Base-by-base conservation (phyloP, 2,797 vertebrate species). In the Leptoclinus maculatus region DNA sequence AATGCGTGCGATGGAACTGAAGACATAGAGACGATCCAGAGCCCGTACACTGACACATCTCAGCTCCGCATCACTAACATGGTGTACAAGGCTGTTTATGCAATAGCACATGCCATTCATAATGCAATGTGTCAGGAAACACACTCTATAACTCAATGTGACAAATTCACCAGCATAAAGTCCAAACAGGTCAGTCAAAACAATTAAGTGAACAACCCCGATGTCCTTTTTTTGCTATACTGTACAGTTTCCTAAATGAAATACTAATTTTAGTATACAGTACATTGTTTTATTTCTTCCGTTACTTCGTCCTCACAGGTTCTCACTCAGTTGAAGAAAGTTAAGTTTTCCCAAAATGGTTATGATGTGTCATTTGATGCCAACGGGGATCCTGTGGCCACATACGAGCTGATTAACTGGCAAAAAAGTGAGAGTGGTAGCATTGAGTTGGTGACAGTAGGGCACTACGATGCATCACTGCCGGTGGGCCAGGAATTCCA, bases 341-440 rank as follows among this genome's bases (percentile, higher is more conserved):
- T 94, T 0, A 87, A 87, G 60, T 94, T 95, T 77, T 82, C 91
- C 5, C 83, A 68, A 23, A 93, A 90, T 70, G 91, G 93, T 27
- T 91, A 93, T 59, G 72, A 83, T 43, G 92, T 95, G 49, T 93
- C 91, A 21, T 95, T 95, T 82, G 93, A 95, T 84, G 75, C 76
- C 23, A 94, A 93, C 0, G 94, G 95, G 0, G 94, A 95, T 67
- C 92, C 95, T 38, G 84, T 93, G 64, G 93, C 92, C 70, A 82
- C 39, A 3, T 96, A 96, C 58, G 94, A 95, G 58, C 63, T 95
- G 27, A 88, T 96, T 27, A 96, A 95, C 87, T 96, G 94, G 95
- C 93, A 95, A 65, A 74, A 49, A 71, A 80, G 11, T 32, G 19
- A 77, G 34, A 83, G 70, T 65, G 90, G 92, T 6, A 49, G 59